Evolutionary conservation across 2,113 vertebrate species (phyloP), one percentile per base, ranked within the genome.

Genomic region (Oncorhynchus keta): DNA sequence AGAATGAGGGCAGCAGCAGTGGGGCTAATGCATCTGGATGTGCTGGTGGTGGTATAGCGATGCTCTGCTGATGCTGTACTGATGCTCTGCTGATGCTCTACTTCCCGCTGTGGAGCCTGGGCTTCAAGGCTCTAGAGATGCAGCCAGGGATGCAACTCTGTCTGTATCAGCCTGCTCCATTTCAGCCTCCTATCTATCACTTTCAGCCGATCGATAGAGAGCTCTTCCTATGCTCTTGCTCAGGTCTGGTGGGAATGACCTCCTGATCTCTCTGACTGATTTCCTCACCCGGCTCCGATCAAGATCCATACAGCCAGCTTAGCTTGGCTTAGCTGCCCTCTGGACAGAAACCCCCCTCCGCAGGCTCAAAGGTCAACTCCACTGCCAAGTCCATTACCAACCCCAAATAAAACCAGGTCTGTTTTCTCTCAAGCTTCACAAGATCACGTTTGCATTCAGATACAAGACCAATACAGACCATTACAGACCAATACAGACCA

Each of bases 221-320:
- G 80, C 85, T 87, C 79, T 82, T 81, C 82, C 70, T 78, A 78
- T 61, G 79, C 79, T 72, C 70, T 81, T 72, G 78, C 66, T 68
- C 70, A 20, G 62, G 83, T 79, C 82, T 84, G 74, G 13, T 55
- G 79, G 83, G 76, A 72, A 82, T 79, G 87, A 88, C 89, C 87
- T 77, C 73, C 80, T 83, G 88, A 90, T 88, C 86, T 59, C 62
- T 82, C 78, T 80, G 77, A 85, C 86, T 83, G 85, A 84, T 87
- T 86, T 77, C 87, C 76, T 79, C 83, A 83, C 83, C 79, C 59
- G 5, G 83, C 77, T 87, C 76, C 85, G 83, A 90, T 89, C 74
- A 68, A 83, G 85, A 87, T 90, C 87, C 75, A 90, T 87, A 88
- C 76, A 68, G 73, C 81, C 82, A 84, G 86, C 89, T 88, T 88